A percentile compares a stretch with the other conserved stretches of the same genome.
Conservation (phyloP, 2,113 vertebrate species). For the Zosterops lateralis region DNA sequence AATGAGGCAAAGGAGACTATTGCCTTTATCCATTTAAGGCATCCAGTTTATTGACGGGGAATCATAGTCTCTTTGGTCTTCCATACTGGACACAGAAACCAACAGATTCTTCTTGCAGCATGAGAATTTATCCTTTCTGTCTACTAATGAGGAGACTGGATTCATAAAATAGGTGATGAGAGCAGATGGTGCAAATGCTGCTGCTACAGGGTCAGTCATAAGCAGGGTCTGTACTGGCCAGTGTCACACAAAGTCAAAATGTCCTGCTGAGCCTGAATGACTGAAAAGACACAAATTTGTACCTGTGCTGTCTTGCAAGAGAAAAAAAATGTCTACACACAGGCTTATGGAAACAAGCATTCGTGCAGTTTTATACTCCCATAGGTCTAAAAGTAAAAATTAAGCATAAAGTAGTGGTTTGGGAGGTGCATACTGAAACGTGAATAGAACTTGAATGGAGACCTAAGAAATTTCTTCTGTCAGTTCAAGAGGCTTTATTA, state of each 20-base stretch:
- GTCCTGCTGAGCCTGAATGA: background rate
- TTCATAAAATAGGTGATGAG: rapidly evolving
- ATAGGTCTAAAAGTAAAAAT: background rate
- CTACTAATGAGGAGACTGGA: background rate
- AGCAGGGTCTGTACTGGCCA: background rate
- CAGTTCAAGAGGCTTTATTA: background rate
- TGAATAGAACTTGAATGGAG: background rate
- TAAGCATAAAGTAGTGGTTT: background rate
- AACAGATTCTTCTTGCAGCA: background rate
- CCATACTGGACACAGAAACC: background rate
- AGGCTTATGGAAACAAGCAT: background rate
- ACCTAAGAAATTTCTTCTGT: background rate
- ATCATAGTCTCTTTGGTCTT: background rate
- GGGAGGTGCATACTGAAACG: background rate
- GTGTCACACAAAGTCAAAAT: background rate
- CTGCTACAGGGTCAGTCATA: background rate
- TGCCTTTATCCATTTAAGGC: background rate
- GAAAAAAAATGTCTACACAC: background rate
- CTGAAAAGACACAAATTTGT: background rate
- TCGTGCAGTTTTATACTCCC: background rate
- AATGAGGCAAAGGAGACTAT: background rate
- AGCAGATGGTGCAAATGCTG: background rate
- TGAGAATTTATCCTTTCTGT: background rate
- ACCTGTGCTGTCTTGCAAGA: background rate
- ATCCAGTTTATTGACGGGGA: background rate